Evolutionary conservation across 2,113 vertebrate genomes (phyloP), one percentile per base, ranked within the genome.

Genomic region (Podarcis raffonei): DNA sequence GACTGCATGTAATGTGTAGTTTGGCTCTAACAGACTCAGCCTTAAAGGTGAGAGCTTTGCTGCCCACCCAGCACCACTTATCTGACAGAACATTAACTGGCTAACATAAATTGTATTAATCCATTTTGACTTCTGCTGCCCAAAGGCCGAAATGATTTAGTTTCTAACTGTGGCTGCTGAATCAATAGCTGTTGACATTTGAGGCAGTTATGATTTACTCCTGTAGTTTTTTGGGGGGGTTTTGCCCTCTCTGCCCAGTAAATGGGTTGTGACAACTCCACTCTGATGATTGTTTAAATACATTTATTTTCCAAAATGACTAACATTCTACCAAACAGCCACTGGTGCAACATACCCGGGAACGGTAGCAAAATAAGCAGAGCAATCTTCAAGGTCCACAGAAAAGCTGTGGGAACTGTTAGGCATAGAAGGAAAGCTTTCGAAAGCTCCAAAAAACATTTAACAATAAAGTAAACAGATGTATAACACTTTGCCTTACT

Each of bases 401-500:
- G 48, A 7, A 53, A 90, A 86, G 74, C 80, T 89, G 62, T 82
- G 81, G 22, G 11, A 87, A 72, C 89, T 89, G 3, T 83, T 86
- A 3, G 62, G 48, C 86, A 57, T 9, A 23, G 87, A 30, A 89
- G 3, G 1, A 90, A 87, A 91, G 39, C 2, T 35, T 78, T 86
- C 62, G 48, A 83, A 71, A 11, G 1, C 39, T 9, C 6, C 59
- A 37, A 13, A 13, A 42, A 77, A 68, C 66, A 69, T 68, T 57
- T 15, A 78, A 57, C 57, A 84, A 83, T 37, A 65, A 77, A 78
- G 65, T 69, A 3, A 91, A 71, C 25, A 88, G 48, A 0, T 20
- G 1, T 2, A 89, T 42, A 88, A 75, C 72, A 88, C 12, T 62
- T 89, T 85, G 11, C 86, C 98, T 99, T 98, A 99, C 99, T 99